Base-by-base conservation (phyloP, 2,888 invertebrate species). In the Euproctis similis region DNA sequence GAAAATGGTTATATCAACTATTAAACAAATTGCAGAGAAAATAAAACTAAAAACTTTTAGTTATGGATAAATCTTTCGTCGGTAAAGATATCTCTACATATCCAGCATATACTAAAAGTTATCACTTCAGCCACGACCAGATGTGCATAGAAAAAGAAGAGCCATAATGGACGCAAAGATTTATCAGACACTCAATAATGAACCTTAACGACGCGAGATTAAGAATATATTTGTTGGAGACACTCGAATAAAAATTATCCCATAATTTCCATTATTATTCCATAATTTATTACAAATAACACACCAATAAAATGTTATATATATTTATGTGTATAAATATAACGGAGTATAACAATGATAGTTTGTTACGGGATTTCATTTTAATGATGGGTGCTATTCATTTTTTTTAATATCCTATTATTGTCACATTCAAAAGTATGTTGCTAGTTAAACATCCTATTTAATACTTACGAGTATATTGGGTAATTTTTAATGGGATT, bases 271-370 rank as follows among this genome's bases (percentile, higher is more conserved):
- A n/a, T n/a, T n/a, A 80, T 78, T 76, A 81, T 78, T 69, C 53
- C 57, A 51, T 77, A 76, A 81, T 82, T 82, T 84, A 82, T 84
- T 78, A 84, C 82, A 75, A 82, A 84, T 82, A 78, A 76, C 71
- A 67, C 51, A 51, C 48, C 44, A 56, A 45, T 53, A 42, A 44
- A n/a, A 51, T 39, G 53, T 47, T 56, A 3, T n/a, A n/a, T n/a
- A n/a, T n/a, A n/a, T n/a, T n/a, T n/a, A n/a, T n/a, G n/a, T n/a
- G n/a, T n/a, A n/a, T n/a, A 14, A 14, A 31, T 36, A 28, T 33
- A 33, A 33, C 25, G 26, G 5, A 25, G 19, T 26, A 41, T 47
- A 58, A 67, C 63, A 67, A 69, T 55, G 36, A 27, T 42, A 56
- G 58, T 65, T 74, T 62, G 64, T 77, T 67, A 72, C 41, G 49